phyloP scores from a whole-genome alignment of 2,888 invertebrate genomes.

The Stenodera caucasica region DNA sequence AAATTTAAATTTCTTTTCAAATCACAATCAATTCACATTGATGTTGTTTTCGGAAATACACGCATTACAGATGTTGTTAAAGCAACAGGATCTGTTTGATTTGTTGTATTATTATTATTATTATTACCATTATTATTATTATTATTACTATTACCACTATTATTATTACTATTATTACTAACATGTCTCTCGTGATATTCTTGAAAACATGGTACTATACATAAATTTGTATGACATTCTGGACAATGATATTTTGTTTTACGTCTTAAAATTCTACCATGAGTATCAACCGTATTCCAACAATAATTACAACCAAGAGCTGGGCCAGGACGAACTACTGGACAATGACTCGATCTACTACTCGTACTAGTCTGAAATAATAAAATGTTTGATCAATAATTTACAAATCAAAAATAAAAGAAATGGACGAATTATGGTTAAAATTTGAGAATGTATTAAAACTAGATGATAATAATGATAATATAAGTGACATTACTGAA shows the following conservation, averaged over 20 bases:
- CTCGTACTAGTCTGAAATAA: conserved; percentile 50
- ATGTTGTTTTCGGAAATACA: conserved; percentile 54
- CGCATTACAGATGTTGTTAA: conserved; percentile 48
- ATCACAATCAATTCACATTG: conserved; percentile 45
- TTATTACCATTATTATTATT: background rate
- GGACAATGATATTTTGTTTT: conserved; percentile 91
- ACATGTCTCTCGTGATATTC: conserved; percentile 73
- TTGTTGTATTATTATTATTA: too few relatives aligned
- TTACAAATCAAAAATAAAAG: too few relatives aligned
- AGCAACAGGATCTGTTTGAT: conserved; percentile 45
- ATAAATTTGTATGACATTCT: conserved; percentile 85
- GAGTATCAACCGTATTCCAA: conserved; percentile 86
- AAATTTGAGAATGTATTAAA: conserved; percentile 32
- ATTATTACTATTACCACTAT: background rate
- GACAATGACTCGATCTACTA: conserved; percentile 79
- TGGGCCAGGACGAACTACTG: conserved; percentile 79
- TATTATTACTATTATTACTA: conserved; percentile 1
- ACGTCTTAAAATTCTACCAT: conserved; percentile 77
- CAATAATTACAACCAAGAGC: conserved; percentile 87
- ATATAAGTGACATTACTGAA: conserved; percentile 37
- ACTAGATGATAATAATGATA: conserved; percentile 27
- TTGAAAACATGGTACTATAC: conserved; percentile 89
- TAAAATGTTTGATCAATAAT: conserved; percentile 5
- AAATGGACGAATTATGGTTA: background rate
- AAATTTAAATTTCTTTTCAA: background rate